Evolutionary conservation across 2,888 invertebrate genomes (phyloP), one percentile per base, ranked within the genome.

Genomic region (Blera fallax): DNA sequence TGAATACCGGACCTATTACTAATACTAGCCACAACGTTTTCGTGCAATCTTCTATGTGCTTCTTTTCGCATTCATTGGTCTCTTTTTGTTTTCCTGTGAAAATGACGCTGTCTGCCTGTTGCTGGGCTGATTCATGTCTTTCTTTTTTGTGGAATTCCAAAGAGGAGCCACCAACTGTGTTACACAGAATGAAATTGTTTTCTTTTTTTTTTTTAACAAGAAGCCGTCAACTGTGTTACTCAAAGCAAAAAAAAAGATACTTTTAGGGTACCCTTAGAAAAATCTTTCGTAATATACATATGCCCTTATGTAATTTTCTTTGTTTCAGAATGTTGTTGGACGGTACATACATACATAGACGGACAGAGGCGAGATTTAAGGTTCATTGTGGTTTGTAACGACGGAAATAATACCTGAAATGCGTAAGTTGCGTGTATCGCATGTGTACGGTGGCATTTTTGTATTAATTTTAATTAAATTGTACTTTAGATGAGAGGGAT

Each of bases 1-100:
- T 67, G 73, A 65, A 79, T 83, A 45, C 83, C 78, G n/a, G 37
- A 79, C 65, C 78, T 73, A 78, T 78, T 72, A 73, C 72, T 72
- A 83, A 83, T 78, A 34, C 52, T 72, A 60, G 64, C 60, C 72
- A 50, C 60, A 73, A 24, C 8, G 37, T 40, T 78, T n/a, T 83
- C 78, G 60, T 67, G 60, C 50, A 40, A 54, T 62, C 29, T 50
- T 67, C 62, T 54, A 45, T 78, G 50, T 67, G 14, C 45, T 8
- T 69, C 52, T 73, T 78, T 65, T 73, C 72, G 48, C 58, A 78
- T 72, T 78, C 37, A 29, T 29, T 14, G n/a, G 34, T 7, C 32
- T n/a, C 11, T 48, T 16, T 16, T 16, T 54, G 54, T 64, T 64
- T n/a, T n/a, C 56, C n/a, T 10, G 54, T 54, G 16, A 54, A 37